Base-by-base conservation (phyloP, 2,113 vertebrate species). In the Xiphias gladius region DNA sequence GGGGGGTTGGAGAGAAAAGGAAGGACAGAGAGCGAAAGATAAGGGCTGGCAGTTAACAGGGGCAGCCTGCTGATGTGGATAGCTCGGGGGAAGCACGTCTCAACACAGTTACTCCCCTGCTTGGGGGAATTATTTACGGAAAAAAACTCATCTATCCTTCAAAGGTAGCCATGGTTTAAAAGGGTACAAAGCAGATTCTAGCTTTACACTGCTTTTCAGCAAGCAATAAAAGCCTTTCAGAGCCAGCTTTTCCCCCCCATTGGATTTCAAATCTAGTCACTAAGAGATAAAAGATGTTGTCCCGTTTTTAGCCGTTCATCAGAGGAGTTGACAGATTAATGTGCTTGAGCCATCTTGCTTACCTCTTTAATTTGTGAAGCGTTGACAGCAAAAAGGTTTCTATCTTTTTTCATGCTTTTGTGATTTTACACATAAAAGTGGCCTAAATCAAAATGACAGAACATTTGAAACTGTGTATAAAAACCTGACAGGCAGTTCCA, bases 1-100 rank as follows among this genome's bases (percentile, higher is more conserved):
- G 30, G n/a, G 6, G 61, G 71, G 74, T 70, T 67, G 70, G 70
- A 57, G 46, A 69, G 74, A 70, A 67, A 41, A 59, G 72, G 72
- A 62, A 66, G 62, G 73, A 65, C 54, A 86, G 85, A 79, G 24
- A 41, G 57, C 71, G 26, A 61, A 73, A 79, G 85, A 91, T 85
- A 91, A 88, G 64, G 48, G 26, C 39, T 43, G 69, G 76, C 67
- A 73, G 79, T 84, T 79, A 83, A 71, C 79, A 54, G 86, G 62
- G 71, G 63, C 55, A 62, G 76, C 68, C 80, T 61, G 79, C 79
- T 87, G 88, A 77, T 89, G 91, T 79, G 86, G 78, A 80, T 55
- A 48, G 66, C 83, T 68, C 1, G 11, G 78, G 62, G 74, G 58
- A 76, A 83, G 43, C 81, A 77, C 28, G 50, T 75, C 85, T 58